phyloP scores from a whole-genome alignment of 2,797 vertebrate species.

The Masticophis lateralis region DNA sequence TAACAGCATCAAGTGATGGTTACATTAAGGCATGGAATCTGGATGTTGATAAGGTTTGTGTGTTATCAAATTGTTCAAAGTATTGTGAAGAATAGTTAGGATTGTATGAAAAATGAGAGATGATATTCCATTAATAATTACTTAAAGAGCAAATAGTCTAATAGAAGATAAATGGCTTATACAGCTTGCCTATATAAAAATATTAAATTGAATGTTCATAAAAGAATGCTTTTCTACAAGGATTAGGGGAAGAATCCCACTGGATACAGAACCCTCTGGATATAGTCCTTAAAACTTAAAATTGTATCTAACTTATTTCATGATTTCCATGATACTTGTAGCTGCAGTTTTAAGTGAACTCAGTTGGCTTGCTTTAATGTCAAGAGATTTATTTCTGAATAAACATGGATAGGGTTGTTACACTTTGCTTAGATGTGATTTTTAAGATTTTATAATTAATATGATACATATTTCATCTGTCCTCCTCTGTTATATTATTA shows the following conservation, averaged over 20 bases:
- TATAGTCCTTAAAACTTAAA: background rate
- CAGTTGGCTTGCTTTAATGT: background rate
- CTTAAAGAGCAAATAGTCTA: background rate
- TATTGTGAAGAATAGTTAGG: constrained; percentile 6
- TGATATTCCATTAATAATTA: background rate
- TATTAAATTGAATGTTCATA: background rate
- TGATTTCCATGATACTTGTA: background rate
- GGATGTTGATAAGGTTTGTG: constrained; percentile 78
- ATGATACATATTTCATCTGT: background rate
- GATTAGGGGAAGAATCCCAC: background rate
- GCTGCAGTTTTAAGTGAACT: background rate
- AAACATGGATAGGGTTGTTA: background rate
- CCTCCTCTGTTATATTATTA: background rate
- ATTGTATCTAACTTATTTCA: background rate
- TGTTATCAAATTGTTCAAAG: background rate
- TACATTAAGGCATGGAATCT: constrained; percentile 95
- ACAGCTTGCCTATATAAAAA: background rate
- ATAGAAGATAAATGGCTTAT: background rate
- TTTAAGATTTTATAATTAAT: background rate
- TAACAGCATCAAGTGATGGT: constrained; percentile 93
- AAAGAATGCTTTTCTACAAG: background rate
- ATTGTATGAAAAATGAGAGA: background rate
- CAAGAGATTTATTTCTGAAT: background rate
- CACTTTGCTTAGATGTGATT: background rate
- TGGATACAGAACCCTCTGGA: background rate